Conservation (phyloP, 2,113 vertebrate species). For the Clarias macrocephalus region DNA sequence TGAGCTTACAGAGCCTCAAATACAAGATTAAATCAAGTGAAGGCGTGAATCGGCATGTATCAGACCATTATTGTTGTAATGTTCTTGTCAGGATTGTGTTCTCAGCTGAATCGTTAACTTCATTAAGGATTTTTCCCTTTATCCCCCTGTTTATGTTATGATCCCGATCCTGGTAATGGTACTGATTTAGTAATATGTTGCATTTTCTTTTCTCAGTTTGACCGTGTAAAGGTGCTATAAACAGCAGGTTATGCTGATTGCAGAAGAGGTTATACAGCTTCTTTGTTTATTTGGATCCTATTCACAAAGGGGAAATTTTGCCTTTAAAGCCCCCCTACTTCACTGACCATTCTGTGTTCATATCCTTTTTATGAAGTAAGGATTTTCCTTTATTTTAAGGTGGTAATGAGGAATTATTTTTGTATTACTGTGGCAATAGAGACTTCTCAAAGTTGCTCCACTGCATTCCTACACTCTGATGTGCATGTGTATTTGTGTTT, state of each 20-base stretch:
- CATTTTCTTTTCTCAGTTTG: background rate
- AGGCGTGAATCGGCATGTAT: background rate
- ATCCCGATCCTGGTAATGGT: conserved; percentile 20
- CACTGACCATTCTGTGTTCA: background rate
- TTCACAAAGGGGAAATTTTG: background rate
- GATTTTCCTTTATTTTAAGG: background rate
- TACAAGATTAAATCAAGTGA: background rate
- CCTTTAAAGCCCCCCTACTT: background rate
- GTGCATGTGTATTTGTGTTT: background rate
- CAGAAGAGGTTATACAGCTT: background rate
- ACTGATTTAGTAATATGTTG: conserved; percentile 28
- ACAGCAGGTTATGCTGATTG: background rate
- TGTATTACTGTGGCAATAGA: conserved; percentile 32
- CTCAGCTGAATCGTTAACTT: conserved; percentile 20
- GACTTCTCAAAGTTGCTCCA: conserved; percentile 39
- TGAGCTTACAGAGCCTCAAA: background rate
- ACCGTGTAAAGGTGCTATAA: background rate
- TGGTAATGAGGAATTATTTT: conserved; percentile 10
- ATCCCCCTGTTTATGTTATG: conserved; percentile 17
- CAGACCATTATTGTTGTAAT: background rate
- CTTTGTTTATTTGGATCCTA: background rate
- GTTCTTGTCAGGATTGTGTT: background rate
- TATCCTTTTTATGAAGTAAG: background rate
- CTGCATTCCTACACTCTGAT: conserved; percentile 37
- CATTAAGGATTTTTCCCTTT: conserved; percentile 12